Evolutionary conservation across 2,113 vertebrate genomes (phyloP), one percentile per base, ranked within the genome.

Genomic region (Bufo bufo): DNA sequence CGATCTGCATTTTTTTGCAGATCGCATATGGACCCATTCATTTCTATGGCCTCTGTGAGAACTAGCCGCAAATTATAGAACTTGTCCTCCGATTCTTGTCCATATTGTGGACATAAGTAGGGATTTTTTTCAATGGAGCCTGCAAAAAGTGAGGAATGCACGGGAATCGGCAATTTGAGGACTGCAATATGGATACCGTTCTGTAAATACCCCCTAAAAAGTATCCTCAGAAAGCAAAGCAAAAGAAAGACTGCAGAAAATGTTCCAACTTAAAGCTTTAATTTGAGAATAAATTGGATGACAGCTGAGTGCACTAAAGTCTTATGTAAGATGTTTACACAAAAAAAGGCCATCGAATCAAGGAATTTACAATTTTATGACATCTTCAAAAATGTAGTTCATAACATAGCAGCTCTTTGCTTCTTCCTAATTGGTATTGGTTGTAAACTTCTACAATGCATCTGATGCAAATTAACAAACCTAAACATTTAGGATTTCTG

Each of bases 261-360:
- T 47, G 58, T 63, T 63, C 59, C 58, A 82, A 33, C 63, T 47
- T 49, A 19, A 33, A n/a, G 59, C 58, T 23, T 80, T 80, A 6
- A 69, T 52, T 52, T 69, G 5, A 33, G 47, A 52, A 66, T 23
- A 69, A 83, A 69, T 69, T 83, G 61, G 4, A 69, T 66, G 81
- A 66, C 81, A 52, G 81, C 20, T 69, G 47, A 83, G 63, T 83
- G 61, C 81, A 63, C 81, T 52, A 45, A 63, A 63, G 49, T 83
- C 63, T 83, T 69, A 83, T 83, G 19, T 83, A 83, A 69, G 81
- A 66, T 83, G 81, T 83, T 66, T 83, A 69, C 50, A 69, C 81
- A 69, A 49, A 74, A 59, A 52, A 20, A 83, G 84, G 54, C 59
- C 84, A 85, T 11, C 58, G 71, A 85, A 85, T 71, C 71, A 85